phyloP scores from a whole-genome alignment of 2,797 vertebrate genomes.

The Cryptoprocta ferox region DNA sequence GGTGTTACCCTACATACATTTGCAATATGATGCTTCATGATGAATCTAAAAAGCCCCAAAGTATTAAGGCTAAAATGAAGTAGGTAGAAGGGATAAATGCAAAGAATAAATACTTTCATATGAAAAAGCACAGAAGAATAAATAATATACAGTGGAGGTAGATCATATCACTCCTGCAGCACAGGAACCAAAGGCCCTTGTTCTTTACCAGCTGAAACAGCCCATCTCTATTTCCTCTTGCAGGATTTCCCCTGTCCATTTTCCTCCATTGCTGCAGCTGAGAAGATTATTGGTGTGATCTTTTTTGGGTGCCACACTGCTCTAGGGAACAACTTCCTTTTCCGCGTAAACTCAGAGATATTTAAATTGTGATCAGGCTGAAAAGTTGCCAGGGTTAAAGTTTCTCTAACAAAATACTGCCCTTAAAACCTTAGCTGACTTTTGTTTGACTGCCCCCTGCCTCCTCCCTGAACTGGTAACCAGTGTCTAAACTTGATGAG shows the following conservation, averaged over 20 bases:
- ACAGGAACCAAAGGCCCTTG: background rate
- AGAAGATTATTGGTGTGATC: background rate
- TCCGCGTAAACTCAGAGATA: background rate
- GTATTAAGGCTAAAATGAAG: background rate
- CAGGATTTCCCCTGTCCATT: background rate
- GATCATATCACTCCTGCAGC: background rate
- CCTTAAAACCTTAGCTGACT: background rate
- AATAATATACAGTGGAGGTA: background rate
- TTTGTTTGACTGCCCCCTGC: background rate
- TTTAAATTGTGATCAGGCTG: background rate
- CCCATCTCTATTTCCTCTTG: background rate
- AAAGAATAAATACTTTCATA: background rate
- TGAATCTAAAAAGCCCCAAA: background rate
- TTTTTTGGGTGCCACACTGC: background rate
- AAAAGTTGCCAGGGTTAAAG: background rate
- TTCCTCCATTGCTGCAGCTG: background rate
- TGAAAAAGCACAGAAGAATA: background rate
- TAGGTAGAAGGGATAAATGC: background rate
- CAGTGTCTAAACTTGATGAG: background rate
- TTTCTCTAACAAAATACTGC: conserved; percentile 30
- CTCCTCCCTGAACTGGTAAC: background rate
- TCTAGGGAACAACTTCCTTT: background rate
- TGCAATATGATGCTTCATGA: background rate
- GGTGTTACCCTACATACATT: background rate
- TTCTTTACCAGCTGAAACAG: background rate